Evolutionary conservation across 2,888 invertebrate species (phyloP), one percentile per base, ranked within the genome.

Genomic region (Rhopalosiphum nymphaeae): DNA sequence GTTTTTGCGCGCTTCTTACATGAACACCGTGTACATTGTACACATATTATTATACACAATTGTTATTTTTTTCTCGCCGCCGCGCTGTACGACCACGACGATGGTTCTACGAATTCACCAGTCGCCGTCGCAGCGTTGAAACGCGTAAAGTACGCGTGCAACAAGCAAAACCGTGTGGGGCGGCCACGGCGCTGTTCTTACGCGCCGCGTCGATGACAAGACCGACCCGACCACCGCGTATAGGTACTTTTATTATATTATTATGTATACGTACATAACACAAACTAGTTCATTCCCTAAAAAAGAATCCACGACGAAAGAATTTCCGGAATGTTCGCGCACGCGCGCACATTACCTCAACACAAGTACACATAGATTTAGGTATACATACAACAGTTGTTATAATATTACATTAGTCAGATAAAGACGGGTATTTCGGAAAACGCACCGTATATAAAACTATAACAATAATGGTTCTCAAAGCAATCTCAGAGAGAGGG

Each of bases 261-360:
- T 78, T 21, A 78, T 53, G 88, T 49, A 88, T 25, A n/a, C 88
- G 36, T 44, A 56, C 89, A 61, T 46, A 46, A 57, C 13, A 67
- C 89, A 57, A 93, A 93, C 93, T 89, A 89, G 93, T 93, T 90
- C 84, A 85, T 93, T 93, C 93, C 93, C 57, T 93, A 89, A 93
- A 78, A 21, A 78, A 89, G 89, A 93, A 90, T 57, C 57, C 85
- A 89, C 84, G 49, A 36, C 78, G 21, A 56, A 93, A 93, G 89
- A 93, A 93, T 93, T 89, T 93, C 89, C 46, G 93, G 89, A 93
- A 93, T 93, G 93, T 84, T 89, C 46, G 49, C 84, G 57, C 44
- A 85, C 89, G 26, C 84, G 42, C 56, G 42, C 42, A 57, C 44
- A 89, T 10, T 26, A 46, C 36, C n/a, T 78, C n/a, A 16, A 89